Evolutionary conservation across 2,113 vertebrate species (phyloP).

Genomic region (Elephas maximus): DNA sequence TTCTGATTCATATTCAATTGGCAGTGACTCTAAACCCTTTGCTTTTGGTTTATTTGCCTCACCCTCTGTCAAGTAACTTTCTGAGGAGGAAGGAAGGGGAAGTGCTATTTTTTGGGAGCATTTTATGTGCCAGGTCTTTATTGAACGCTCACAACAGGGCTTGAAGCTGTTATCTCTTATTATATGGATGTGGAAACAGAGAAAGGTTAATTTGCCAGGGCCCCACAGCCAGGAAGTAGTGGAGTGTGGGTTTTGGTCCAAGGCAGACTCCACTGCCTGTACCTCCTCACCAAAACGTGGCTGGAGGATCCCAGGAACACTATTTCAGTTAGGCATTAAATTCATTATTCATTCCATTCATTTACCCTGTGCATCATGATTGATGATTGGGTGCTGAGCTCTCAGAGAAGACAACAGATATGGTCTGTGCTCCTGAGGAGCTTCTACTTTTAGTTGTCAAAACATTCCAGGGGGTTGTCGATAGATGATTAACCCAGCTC

Average conservation of each 20-base stretch:
- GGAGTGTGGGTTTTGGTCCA: background rate
- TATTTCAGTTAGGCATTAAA: background rate
- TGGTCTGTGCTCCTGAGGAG: background rate
- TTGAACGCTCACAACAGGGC: background rate
- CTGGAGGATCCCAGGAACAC: background rate
- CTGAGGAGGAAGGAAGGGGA: constrained; percentile 1
- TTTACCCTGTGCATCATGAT: background rate
- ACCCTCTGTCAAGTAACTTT: background rate
- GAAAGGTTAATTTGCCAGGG: background rate
- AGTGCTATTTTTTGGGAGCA: background rate
- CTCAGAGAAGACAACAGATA: background rate
- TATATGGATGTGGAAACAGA: background rate
- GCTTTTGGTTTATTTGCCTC: background rate
- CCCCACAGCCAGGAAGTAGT: background rate
- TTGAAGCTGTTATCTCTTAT: background rate
- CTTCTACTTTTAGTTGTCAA: background rate
- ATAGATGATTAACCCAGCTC: background rate
- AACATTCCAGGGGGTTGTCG: background rate
- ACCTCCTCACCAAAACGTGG: background rate
- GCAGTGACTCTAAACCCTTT: background rate
- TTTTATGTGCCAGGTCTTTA: background rate
- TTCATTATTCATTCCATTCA: background rate
- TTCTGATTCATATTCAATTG: background rate
- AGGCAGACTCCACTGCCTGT: background rate
- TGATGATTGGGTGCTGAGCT: background rate